Evolutionary conservation across 2,113 vertebrate species (phyloP), one percentile per base, ranked within the genome.

Genomic region (Tenrec ecaudatus): DNA sequence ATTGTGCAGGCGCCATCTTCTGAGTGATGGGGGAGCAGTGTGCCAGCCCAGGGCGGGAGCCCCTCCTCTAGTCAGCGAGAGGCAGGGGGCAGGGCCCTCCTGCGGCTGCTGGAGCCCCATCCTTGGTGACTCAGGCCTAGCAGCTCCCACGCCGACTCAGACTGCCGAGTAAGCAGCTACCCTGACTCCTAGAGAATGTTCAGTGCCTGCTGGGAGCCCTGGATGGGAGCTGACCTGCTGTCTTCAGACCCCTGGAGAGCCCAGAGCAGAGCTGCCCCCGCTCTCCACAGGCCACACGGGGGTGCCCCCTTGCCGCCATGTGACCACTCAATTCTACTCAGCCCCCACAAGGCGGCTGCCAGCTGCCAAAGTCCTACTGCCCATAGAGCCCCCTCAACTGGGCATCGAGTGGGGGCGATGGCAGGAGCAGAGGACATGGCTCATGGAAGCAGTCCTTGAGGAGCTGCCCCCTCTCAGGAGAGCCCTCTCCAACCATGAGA

Each of bases 91-190:
- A 22, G 19, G 0, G 22, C 79, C 53, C 53, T 40, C 14, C 43
- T 25, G 22, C 60, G 19, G 19, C 12, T 53, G 31, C 38, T 53
- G 29, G 71, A 84, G 77, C 33, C 31, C 68, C 60, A 43, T 62
- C 91, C 92, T 36, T 25, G 53, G 83, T 97, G 96, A 97, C 81
- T 96, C 94, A 92, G 86, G 62, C 58, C n/a, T 36, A 0, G 1
- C 20, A 64, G 79, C 69, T 92, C 57, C 85, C 47, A 20, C 0
- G 11, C 58, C 86, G 83, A 86, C 38, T 57, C 92, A 71, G 58
- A 36, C 11, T 78, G 77, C 89, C 5, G 1, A 84, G 36, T 17
- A 71, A 87, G 81, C 89, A 92, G 88, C n/a, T 23, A 27, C 43
- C 29, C 43, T 69, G 22, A 27, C 86, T 77, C 57, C n/a, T 20